Evolutionary conservation across 2,113 vertebrate genomes (phyloP).

Genomic region (Aspidoscelis tigris): DNA sequence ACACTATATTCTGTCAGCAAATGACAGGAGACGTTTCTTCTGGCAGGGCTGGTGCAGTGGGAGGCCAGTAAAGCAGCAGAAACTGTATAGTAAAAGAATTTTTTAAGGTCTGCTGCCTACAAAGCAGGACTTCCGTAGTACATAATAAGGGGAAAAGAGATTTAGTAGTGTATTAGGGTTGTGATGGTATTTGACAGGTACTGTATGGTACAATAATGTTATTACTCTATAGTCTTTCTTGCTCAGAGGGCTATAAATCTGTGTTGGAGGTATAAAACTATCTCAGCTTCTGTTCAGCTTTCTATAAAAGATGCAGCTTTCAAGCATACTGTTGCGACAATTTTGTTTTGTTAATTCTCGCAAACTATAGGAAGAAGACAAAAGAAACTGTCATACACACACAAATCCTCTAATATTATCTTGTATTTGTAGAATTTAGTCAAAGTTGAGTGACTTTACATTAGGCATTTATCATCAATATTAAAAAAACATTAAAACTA

Average conservation of each 20-base stretch:
- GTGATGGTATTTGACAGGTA: not conserved
- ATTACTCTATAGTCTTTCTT: not conserved
- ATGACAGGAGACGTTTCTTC: not conserved
- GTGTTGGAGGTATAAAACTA: conserved; percentile 10
- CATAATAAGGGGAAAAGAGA: not conserved
- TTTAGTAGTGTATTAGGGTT: not conserved
- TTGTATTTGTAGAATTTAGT: conserved; percentile 6
- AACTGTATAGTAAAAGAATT: not conserved
- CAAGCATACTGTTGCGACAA: not conserved
- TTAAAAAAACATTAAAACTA: conserved; percentile 7
- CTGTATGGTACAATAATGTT: conserved; percentile 11
- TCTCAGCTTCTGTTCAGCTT: not conserved
- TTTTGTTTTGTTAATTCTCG: not conserved
- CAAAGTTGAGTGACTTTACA: conserved; percentile 9
- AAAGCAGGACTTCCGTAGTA: not conserved
- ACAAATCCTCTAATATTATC: not conserved
- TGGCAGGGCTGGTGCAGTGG: conserved; percentile 19
- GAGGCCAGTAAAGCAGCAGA: conserved; percentile 21
- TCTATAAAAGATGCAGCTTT: not conserved
- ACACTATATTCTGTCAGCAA: conserved; percentile 25
- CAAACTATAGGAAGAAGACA: not conserved
- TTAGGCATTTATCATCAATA: conserved; percentile 15
- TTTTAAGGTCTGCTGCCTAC: not conserved
- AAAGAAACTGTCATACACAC: not conserved
- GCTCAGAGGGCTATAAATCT: conserved; percentile 23